These are phyloP conservation scores for Lamproptera curius DNA, from an alignment of 2,888 invertebrate genomes.

Conservation along the genomic window DNA sequence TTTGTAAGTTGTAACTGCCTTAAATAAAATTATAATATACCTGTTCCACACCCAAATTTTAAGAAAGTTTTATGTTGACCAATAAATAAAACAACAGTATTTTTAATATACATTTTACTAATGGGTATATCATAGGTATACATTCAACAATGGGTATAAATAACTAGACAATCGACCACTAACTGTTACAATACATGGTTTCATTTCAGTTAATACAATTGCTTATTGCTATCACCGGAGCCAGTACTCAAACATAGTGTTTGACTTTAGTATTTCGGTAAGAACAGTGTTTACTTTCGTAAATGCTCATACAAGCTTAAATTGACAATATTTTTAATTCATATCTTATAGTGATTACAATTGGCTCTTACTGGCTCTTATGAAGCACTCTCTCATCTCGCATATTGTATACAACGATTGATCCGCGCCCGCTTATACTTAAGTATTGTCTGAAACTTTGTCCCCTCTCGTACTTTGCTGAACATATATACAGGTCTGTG, in stretches of 20 bases:
- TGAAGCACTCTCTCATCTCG: not conserved
- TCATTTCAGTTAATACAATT: constrained; percentile 27
- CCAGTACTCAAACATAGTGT: constrained; percentile 1
- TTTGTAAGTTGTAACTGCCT: too few relatives aligned
- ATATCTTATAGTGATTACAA: too few relatives aligned
- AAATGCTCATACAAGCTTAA: too few relatives aligned
- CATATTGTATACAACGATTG: not conserved
- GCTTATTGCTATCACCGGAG: constrained; percentile 4
- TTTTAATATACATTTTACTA: constrained; percentile 60
- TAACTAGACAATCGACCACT: constrained; percentile 56
- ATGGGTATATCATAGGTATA: constrained; percentile 70
- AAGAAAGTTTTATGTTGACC: too few relatives aligned
- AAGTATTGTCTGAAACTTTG: constrained; percentile 18
- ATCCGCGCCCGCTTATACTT: constrained; percentile 4
- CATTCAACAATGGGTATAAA: constrained; percentile 72
- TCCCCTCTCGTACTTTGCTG: constrained; percentile 2
- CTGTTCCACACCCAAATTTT: too few relatives aligned
- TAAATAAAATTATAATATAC: too few relatives aligned
- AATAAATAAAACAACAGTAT: constrained; percentile 11
- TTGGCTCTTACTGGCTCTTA: constrained; percentile 1
- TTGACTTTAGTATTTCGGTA: not conserved
- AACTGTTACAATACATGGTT: constrained; percentile 38
- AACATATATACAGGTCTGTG: not conserved
- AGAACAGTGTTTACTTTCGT: too few relatives aligned
- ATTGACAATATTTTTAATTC: too few relatives aligned